Conservation (phyloP, 1,140 invertebrate species). For the Lithobius niger region DNA sequence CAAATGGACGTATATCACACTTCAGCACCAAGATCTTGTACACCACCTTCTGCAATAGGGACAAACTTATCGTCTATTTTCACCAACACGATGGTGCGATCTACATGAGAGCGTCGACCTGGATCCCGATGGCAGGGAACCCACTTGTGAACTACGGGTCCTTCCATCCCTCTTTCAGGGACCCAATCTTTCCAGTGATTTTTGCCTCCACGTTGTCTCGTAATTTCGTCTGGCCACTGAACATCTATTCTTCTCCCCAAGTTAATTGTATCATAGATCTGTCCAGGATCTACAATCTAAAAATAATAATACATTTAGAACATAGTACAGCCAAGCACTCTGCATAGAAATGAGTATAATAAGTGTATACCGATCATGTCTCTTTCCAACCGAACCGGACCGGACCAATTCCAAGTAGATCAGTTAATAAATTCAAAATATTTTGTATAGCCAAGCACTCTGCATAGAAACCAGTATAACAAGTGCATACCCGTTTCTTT, state of each 20-base stretch:
- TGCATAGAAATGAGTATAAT: too few relatives aligned
- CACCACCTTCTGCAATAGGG: conserved; percentile 76
- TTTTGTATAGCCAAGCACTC: too few relatives aligned
- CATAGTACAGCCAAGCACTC: too few relatives aligned
- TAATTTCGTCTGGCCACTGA: conserved; percentile 76
- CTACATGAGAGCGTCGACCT: conserved; percentile 69
- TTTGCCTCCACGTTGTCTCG: conserved; percentile 67
- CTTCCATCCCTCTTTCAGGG: conserved; percentile 79
- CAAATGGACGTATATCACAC: conserved; percentile 35
- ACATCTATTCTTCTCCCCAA: conserved; percentile 75
- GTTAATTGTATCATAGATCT: conserved; percentile 81
- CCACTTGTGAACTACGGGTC: conserved; percentile 80
- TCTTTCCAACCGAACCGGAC: too few relatives aligned
- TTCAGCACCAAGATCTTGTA: conserved; percentile 61
- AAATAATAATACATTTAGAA: too few relatives aligned
- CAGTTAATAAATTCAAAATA: too few relatives aligned
- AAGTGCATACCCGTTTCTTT: too few relatives aligned
- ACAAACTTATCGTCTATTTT: conserved; percentile 86
- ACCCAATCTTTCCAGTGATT: conserved; percentile 79
- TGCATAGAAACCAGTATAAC: too few relatives aligned
- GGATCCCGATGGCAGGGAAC: conserved; percentile 74
- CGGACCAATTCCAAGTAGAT: too few relatives aligned
- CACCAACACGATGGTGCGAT: conserved; percentile 77
- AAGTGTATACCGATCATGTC: too few relatives aligned
- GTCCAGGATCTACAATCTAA: conserved; percentile 56